Base-by-base conservation (phyloP, 2,797 vertebrate species). In the Calcarius lapponicus region DNA sequence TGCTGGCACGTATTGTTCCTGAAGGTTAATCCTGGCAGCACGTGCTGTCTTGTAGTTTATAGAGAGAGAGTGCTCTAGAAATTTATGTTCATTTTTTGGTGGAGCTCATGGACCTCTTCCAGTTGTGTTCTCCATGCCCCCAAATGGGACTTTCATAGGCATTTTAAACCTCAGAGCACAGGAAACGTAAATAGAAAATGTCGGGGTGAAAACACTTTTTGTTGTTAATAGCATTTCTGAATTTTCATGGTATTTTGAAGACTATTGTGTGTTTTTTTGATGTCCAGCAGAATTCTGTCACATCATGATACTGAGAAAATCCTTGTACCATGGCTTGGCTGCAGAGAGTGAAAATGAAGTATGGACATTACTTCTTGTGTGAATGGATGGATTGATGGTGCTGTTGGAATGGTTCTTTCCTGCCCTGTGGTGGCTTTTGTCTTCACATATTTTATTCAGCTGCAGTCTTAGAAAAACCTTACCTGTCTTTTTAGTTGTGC, bases 211-310 rank as follows among this genome's bases (percentile, higher is more conserved):
- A 47, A 26, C 19, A 25, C 25, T 80, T 90, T 48, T n/a, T 48
- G 32, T 3, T 83, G 20, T 53, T 65, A 79, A 34, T 32, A 60
- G 2, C 3, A 12, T 51, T 61, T 70, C 43, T 86, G 62, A 43
- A 79, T 66, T 88, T 72, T 57, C 0, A 1, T 17, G 10, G 3
- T n/a, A 22, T 53, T 45, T 18, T n/a, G 42, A 51, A 81, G 29
- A 19, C 20, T 45, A 22, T 20, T 0, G 0, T 51, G 2, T 3
- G 26, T 2, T 0, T 24, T 24, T 74, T 38, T 67, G 42, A 47
- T 60, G 40, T 26, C 65, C 45, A 40, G 66, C 43, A 31, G 28
- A 88, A 73, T n/a, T n/a, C n/a, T n/a, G 11, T 38, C 21, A 28
- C 17, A 14, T 14, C 18, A 7, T 18, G 22, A 31, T 7, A 34